Conservation (phyloP, 2,888 invertebrate genomes). For the Acanthosoma haemorrhoidale region DNA sequence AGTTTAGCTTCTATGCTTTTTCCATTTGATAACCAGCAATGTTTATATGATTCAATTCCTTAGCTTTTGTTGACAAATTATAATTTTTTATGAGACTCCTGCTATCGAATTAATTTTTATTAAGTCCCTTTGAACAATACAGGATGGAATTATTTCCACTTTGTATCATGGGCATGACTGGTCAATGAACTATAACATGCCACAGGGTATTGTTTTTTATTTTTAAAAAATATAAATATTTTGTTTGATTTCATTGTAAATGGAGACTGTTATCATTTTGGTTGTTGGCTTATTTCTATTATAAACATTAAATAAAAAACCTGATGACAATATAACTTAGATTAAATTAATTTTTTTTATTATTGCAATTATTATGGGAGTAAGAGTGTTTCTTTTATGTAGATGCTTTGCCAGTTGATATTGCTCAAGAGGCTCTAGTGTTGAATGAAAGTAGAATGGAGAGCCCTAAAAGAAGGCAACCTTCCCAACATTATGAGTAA, state of each 20-base stretch:
- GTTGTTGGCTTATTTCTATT: neutral
- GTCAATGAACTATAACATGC: neutral
- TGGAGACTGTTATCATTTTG: neutral
- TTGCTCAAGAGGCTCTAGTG: constrained; percentile 20
- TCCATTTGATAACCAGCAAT: too few relatives aligned
- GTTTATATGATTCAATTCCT: too few relatives aligned
- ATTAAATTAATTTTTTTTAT: neutral
- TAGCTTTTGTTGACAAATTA: too few relatives aligned
- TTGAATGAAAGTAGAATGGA: neutral
- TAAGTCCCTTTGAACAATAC: too few relatives aligned
- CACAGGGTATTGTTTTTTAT: neutral
- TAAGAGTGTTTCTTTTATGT: neutral
- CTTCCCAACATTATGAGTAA: constrained; percentile 11
- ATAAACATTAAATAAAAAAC: neutral
- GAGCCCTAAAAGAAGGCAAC: neutral
- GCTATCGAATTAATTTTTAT: too few relatives aligned
- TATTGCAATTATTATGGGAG: neutral
- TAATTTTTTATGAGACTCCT: too few relatives aligned
- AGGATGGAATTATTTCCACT: neutral
- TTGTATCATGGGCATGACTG: constrained; percentile 21
- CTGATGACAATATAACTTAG: neutral
- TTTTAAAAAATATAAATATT: neutral
- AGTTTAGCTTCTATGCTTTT: too few relatives aligned
- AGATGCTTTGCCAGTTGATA: constrained; percentile 20
- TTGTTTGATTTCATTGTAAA: neutral